These are phyloP conservation scores for Paguma larvata DNA, from an alignment of 2,797 vertebrate species.

Conservation along the genomic window DNA sequence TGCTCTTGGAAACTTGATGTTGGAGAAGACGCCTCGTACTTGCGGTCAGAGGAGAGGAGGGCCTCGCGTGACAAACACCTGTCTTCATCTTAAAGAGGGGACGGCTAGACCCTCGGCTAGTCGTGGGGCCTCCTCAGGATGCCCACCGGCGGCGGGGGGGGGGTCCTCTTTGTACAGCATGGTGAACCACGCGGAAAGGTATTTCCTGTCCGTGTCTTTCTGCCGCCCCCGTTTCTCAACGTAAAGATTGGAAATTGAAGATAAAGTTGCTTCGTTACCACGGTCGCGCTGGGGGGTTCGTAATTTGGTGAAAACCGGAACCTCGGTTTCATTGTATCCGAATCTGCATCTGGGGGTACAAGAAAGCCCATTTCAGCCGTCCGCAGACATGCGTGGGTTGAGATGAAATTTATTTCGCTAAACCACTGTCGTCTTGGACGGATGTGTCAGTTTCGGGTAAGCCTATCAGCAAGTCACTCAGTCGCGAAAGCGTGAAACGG, in stretches of 20 bases:
- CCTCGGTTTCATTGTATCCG: not conserved
- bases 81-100: not conserved
- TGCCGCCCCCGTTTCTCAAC: not conserved
- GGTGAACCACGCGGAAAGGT: not conserved
- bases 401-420: not conserved
- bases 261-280: not conserved
- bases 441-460: not conserved
- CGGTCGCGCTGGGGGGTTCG: not conserved
- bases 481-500: not conserved
- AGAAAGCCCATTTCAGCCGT: not conserved
- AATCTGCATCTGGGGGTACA: not conserved
- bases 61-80: not conserved
- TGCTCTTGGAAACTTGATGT: not conserved
- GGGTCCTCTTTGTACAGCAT: not conserved
- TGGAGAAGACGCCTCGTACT: not conserved
- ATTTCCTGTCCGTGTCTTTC: not conserved
- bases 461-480: not conserved
- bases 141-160: not conserved
- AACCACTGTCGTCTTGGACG: not conserved
- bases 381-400: not conserved
- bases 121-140: not conserved
- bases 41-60: not conserved
- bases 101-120: not conserved
- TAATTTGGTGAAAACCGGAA: not conserved
- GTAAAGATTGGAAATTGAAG: not conserved